A percentile compares a stretch with the other conserved stretches of the same genome.
Evolutionary conservation across 1,140 invertebrate genomes (phyloP).

Genomic region (Drosophila micromelanica): DNA sequence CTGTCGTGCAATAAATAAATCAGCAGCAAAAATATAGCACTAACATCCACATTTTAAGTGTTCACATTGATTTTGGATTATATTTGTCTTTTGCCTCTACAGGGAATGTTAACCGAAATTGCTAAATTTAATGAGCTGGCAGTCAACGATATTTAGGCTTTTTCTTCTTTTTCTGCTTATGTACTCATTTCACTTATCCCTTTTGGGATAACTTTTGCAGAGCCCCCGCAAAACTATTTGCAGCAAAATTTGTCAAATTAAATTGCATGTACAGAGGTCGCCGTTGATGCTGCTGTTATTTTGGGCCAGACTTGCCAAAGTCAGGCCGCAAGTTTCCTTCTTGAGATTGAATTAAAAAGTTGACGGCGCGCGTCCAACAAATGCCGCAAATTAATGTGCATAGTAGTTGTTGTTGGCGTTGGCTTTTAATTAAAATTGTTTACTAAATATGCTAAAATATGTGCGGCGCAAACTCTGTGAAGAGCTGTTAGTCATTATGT

Average conservation of each 20-base stretch:
- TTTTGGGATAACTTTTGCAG: constrained; percentile 35
- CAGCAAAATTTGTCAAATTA: constrained; percentile 78
- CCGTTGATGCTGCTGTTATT: constrained; percentile 33
- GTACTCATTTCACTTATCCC: neutral
- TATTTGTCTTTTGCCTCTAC: constrained; percentile 36
- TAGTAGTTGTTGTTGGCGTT: constrained; percentile 54
- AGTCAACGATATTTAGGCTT: constrained; percentile 17
- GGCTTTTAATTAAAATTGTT: constrained; percentile 80
- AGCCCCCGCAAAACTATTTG: constrained; percentile 64
- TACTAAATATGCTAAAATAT: constrained; percentile 79
- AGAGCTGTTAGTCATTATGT: constrained; percentile 14
- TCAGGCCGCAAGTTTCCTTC: constrained; percentile 42
- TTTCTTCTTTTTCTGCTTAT: constrained; percentile 16
- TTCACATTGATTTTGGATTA: constrained; percentile 75
- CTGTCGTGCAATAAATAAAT: constrained; percentile 68
- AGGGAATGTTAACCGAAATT: constrained; percentile 5
- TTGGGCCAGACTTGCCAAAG: constrained; percentile 30
- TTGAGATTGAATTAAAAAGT: constrained; percentile 78
- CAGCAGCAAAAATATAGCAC: constrained; percentile 62
- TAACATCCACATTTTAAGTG: constrained; percentile 73
- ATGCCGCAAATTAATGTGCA: constrained; percentile 72
- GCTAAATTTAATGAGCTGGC: constrained; percentile 69
- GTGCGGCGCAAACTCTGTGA: constrained; percentile 15
- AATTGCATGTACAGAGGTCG: constrained; percentile 70
- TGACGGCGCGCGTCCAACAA: constrained; percentile 51